Percentiles rank a stretch among this genome's conserved stretches.
phyloP scores from a whole-genome alignment of 2,797 vertebrate genomes.

The Sebastes vulpes region DNA sequence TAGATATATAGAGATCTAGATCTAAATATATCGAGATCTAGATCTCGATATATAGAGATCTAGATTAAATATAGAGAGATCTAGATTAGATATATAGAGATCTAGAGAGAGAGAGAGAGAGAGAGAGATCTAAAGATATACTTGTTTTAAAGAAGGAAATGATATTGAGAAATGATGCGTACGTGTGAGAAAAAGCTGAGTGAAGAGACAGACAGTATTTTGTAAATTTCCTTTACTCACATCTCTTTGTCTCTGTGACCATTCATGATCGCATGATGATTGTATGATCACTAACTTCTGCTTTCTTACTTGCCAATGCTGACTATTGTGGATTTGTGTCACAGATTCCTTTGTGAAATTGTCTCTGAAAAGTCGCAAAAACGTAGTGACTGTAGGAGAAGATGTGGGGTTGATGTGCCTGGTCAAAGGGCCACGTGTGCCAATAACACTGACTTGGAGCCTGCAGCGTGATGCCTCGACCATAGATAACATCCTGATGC shows the following conservation, averaged over 20 bases:
- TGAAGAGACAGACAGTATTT: not conserved
- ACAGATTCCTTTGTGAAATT: slow-evolving; percentile 68
- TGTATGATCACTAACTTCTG: not conserved
- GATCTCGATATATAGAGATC: too few species aligned
- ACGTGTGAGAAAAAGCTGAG: not conserved
- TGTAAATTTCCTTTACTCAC: not conserved
- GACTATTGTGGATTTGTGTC: not conserved
- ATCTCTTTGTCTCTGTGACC: not conserved
- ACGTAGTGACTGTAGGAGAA: slow-evolving; percentile 28
- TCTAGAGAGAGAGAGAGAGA: too few species aligned
- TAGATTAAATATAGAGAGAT: too few species aligned
- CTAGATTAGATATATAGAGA: too few species aligned
- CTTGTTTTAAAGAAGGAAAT: not conserved
- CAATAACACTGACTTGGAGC: slow-evolving; percentile 79
- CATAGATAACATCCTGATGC: slow-evolving; percentile 65
- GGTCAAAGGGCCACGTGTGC: slow-evolving; percentile 51
- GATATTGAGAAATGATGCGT: not conserved
- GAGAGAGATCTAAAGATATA: too few species aligned
- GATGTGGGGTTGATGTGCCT: slow-evolving; percentile 70
- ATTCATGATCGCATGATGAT: not conserved
- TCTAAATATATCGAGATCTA: too few species aligned
- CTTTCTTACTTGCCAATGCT: not conserved
- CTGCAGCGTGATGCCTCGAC: slow-evolving; percentile 17
- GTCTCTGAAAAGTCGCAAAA: slow-evolving; percentile 59
- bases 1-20: too few species aligned